Evolutionary conservation across 1,140 invertebrate genomes (phyloP).

Genomic region (Saccostrea glomerata): DNA sequence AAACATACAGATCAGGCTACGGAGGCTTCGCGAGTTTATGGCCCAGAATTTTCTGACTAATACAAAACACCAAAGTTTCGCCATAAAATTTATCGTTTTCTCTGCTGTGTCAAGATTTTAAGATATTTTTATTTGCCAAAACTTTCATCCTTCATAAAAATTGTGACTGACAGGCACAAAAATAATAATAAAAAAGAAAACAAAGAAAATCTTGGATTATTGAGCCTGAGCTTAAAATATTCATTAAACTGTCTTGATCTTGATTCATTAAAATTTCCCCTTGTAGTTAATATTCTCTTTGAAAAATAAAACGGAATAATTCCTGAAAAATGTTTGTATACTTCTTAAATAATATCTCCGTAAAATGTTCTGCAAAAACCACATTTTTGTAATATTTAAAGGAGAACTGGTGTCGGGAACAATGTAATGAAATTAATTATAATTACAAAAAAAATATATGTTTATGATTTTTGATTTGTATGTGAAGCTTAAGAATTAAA

Average conservation of each 20-base stretch:
- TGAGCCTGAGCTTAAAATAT: background rate
- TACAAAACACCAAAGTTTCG: constrained; percentile 14
- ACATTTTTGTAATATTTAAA: too few relatives aligned
- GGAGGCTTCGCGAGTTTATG: constrained; percentile 5
- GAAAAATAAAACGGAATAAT: background rate
- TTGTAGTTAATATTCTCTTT: background rate
- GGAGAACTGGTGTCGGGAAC: too few relatives aligned
- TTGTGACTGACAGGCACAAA: constrained; percentile 27
- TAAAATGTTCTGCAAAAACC: too few relatives aligned
- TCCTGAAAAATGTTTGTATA: background rate
- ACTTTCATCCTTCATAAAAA: constrained; percentile 40
- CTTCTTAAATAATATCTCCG: background rate
- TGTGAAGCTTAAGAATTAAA: background rate
- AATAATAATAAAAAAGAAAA: constrained; percentile 7
- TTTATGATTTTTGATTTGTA: background rate
- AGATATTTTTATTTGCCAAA: constrained; percentile 22
- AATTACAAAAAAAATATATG: too few relatives aligned
- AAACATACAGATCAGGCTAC: background rate
- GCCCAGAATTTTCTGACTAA: constrained; percentile 35
- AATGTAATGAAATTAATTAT: too few relatives aligned
- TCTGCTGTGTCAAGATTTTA: constrained; percentile 32
- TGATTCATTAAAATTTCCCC: background rate
- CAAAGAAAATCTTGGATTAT: background rate
- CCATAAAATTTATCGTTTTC: constrained; percentile 32
- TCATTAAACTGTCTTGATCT: background rate